phyloP scores from a whole-genome alignment of 2,888 invertebrate genomes.

The Mycalesis mineus region DNA sequence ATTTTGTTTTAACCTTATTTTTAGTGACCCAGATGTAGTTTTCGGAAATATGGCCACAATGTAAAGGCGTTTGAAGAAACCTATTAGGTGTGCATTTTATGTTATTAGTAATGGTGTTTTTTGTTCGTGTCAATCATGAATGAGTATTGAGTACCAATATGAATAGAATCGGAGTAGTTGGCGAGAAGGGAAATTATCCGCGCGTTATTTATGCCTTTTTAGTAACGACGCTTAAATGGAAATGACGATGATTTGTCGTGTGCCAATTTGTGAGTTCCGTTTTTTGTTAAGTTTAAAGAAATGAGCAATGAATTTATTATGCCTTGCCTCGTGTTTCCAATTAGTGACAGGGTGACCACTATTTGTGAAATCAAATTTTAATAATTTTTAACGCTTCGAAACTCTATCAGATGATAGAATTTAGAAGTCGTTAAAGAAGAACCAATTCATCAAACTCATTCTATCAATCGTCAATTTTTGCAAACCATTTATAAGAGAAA shows the following conservation, averaged over 20 bases:
- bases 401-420: too few species aligned
- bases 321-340: neutral
- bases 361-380: too few species aligned
- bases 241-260: neutral
- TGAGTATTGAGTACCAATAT: neutral
- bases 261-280: neutral
- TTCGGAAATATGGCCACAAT: conserved; percentile 7
- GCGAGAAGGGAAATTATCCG: neutral
- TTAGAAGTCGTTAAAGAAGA: too few species aligned
- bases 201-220: conserved; percentile 5
- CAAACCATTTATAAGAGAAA: too few species aligned
- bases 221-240: neutral
- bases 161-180: neutral
- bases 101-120: conserved; percentile 1
- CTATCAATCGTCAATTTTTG: too few species aligned
- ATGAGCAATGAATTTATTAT: neutral
- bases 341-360: too few species aligned
- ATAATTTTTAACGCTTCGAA: too few species aligned
- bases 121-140: neutral
- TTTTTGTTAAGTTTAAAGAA: neutral
- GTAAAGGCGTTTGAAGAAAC: conserved; percentile 1
- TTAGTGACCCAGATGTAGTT: conserved; percentile 15
- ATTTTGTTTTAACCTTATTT: conserved; percentile 14
- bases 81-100: conserved; percentile 4
- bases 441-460: too few species aligned